These are phyloP conservation scores for Amiota mariae DNA, from an alignment of 2,888 invertebrate species.

Conservation along the genomic window DNA sequence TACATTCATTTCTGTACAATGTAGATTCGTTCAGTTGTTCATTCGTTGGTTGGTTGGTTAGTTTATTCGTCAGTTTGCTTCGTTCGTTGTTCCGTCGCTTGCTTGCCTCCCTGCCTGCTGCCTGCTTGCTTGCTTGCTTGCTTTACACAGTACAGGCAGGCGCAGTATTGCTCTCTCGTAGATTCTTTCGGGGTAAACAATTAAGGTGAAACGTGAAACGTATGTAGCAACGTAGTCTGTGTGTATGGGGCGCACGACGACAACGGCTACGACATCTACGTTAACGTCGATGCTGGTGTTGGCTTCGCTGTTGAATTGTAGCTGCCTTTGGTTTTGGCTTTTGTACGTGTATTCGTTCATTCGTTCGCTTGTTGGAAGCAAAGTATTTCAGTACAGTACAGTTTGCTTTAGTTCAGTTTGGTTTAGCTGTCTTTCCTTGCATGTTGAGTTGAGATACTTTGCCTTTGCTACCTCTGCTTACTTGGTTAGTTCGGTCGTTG, in stretches of 20 bases:
- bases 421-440: not conserved
- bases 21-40: slow-evolving; percentile 14
- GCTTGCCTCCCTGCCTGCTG: not conserved
- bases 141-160: slow-evolving; percentile 9
- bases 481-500: not conserved
- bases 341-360: not conserved
- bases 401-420: slow-evolving; percentile 19
- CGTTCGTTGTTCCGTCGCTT: not conserved
- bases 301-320: not conserved
- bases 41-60: slow-evolving; percentile 19
- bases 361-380: slow-evolving; percentile 6
- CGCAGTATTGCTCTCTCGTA: not conserved
- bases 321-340: slow-evolving; percentile 2
- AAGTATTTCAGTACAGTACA: slow-evolving; percentile 26
- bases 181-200: slow-evolving; percentile 14
- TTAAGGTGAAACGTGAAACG: slow-evolving; percentile 12
- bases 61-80: slow-evolving; percentile 1
- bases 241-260: not conserved
- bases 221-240: not conserved
- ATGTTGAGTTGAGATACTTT: not conserved
- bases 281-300: not conserved
- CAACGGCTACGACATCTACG: not conserved
- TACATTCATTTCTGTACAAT: not conserved
- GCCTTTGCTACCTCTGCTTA: not conserved
- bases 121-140: not conserved